Percentiles rank a stretch among this genome's conserved stretches.
These are phyloP conservation scores for Agriopis marginaria DNA, from an alignment of 2,888 invertebrate species.

Conservation along the genomic window DNA sequence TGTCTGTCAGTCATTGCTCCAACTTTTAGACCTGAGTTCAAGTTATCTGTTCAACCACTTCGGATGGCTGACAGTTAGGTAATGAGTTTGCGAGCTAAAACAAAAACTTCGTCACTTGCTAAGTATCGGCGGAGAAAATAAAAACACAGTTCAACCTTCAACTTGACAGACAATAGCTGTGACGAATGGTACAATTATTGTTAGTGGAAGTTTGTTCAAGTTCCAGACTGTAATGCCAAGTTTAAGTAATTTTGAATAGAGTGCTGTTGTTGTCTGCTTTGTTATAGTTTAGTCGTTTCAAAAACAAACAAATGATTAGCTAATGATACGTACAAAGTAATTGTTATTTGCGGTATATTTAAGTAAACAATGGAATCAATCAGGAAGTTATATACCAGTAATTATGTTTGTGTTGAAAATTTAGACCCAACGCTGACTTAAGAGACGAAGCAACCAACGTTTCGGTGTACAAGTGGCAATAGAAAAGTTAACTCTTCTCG, in stretches of 20 bases:
- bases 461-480: no score
- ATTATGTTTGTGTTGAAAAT: no score
- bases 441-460: no score
- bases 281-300: slow-evolving; percentile 1
- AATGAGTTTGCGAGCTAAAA: slow-evolving; percentile 71
- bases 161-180: slow-evolving; percentile 26
- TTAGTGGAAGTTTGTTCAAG: slow-evolving; percentile 24
- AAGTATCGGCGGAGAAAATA: slow-evolving; percentile 36
- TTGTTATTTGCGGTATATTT: neutral
- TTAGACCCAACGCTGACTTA: no score
- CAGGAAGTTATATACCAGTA: no score
- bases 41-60: slow-evolving; percentile 51
- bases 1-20: slow-evolving; percentile 68
- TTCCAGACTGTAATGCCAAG: slow-evolving; percentile 19
- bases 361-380: no score
- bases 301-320: slow-evolving; percentile 29
- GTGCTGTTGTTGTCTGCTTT: slow-evolving; percentile 16
- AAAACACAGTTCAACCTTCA: slow-evolving; percentile 26
- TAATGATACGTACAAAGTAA: slow-evolving; percentile 3
- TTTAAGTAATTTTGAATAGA: slow-evolving; percentile 24
- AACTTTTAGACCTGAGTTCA: slow-evolving; percentile 55
- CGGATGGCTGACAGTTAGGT: slow-evolving; percentile 70
- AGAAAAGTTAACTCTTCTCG: no score
- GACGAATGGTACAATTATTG: slow-evolving; percentile 28
- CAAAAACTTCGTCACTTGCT: slow-evolving; percentile 51